Conservation (phyloP, 53 echinoderm and acorn worm species). For the Temnopleurus reevesii region DNA sequence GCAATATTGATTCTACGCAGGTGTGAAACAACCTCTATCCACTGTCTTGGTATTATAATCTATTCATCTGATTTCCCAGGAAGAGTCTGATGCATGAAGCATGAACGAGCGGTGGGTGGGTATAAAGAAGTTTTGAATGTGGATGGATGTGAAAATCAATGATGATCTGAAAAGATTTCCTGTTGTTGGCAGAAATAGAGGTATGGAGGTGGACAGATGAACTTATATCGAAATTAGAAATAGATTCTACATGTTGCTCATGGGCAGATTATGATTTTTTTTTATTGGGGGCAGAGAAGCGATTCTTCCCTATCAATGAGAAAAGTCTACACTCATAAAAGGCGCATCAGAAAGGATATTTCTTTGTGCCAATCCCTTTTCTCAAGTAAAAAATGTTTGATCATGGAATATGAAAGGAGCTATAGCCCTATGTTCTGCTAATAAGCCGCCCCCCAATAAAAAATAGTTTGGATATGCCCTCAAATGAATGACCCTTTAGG, state of each 20-base stretch:
- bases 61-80: not conserved
- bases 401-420: too few species aligned
- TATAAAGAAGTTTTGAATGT: not conserved
- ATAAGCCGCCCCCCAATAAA: too few species aligned
- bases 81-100: slow-evolving; percentile 8
- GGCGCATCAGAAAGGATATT: too few species aligned
- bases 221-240: not conserved
- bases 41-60: not conserved
- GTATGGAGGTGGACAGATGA: not conserved
- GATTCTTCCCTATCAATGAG: too few species aligned
- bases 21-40: not conserved
- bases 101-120: not conserved
- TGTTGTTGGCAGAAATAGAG: not conserved
- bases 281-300: too few species aligned
- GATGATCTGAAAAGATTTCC: slow-evolving; percentile 18
- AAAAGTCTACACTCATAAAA: too few species aligned
- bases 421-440: too few species aligned
- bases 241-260: not conserved
- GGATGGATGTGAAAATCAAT: not conserved
- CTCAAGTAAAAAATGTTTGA: too few species aligned
- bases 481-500: too few species aligned
- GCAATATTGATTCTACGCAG: slow-evolving; percentile 1
- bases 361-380: too few species aligned
- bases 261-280: too few species aligned
- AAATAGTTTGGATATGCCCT: too few species aligned